Conservation (phyloP, 2,113 vertebrate species). For the Theristicus caerulescens region DNA sequence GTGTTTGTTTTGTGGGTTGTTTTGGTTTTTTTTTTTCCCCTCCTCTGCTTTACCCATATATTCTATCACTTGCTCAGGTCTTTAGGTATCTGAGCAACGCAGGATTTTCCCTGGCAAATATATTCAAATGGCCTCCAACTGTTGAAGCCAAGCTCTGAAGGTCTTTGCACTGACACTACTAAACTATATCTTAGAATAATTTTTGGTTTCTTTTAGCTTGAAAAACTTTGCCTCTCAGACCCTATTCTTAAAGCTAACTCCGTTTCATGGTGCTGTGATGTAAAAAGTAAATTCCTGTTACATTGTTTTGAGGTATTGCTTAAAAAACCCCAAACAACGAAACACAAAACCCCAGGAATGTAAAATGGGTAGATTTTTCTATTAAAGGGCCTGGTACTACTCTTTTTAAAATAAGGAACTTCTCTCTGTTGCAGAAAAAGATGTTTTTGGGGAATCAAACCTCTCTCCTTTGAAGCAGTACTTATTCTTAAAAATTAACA, state of each 20-base stretch:
- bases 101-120: neutral
- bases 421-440: neutral
- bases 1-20: too few relatives aligned
- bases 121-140: neutral
- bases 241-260: neutral
- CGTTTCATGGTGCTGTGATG: too few relatives aligned
- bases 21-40: too few relatives aligned
- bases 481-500: neutral
- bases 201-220: neutral
- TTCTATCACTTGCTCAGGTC: neutral
- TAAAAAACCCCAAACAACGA: neutral
- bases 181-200: neutral
- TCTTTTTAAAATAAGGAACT: neutral
- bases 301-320: neutral
- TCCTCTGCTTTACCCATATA: neutral
- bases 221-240: accelerated
- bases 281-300: neutral
- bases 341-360: accelerated
- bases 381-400: neutral
- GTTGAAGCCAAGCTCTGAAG: neutral
- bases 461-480: neutral
- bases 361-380: neutral
- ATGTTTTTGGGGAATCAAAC: neutral
- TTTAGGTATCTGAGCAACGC: neutral
- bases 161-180: neutral